These are phyloP conservation scores for Barnardius zonarius DNA, from an alignment of 2,113 vertebrate genomes.

Conservation along the genomic window DNA sequence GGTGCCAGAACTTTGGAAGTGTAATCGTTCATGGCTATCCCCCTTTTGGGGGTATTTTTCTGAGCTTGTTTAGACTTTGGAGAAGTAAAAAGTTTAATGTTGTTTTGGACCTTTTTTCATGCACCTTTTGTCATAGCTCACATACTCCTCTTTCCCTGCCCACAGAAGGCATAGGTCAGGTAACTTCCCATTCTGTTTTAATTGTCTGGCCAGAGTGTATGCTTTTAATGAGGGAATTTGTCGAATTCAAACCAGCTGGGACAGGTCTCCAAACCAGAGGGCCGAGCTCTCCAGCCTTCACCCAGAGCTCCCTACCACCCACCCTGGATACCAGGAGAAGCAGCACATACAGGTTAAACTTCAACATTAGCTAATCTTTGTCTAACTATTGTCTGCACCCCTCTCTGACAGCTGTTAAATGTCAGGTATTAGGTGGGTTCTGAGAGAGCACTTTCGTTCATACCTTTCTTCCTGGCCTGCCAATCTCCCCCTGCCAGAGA, in stretches of 20 bases:
- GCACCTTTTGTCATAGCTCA: background rate
- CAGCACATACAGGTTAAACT: background rate
- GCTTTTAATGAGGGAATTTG: background rate
- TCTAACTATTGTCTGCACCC: background rate
- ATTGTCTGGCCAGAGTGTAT: background rate
- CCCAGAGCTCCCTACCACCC: background rate
- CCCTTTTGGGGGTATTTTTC: background rate
- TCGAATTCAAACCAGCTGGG: background rate
- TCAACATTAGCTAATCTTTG: background rate
- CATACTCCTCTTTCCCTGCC: background rate
- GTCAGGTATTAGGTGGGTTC: background rate
- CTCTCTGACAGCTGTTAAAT: background rate
- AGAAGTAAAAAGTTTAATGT: background rate
- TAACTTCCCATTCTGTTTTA: background rate
- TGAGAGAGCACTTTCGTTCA: conserved; percentile 26
- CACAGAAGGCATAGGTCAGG: background rate
- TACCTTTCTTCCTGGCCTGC: conserved; percentile 98
- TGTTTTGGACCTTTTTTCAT: background rate
- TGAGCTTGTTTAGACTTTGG: background rate
- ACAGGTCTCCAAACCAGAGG: background rate
- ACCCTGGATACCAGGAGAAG: background rate
- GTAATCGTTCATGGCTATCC: background rate
- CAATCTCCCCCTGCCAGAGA: conserved; percentile 91
- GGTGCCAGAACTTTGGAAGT: background rate
- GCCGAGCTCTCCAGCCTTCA: background rate